These are phyloP conservation scores for Pseudorectes ferrugineus DNA, from an alignment of 2,113 vertebrate genomes.

Conservation along the genomic window DNA sequence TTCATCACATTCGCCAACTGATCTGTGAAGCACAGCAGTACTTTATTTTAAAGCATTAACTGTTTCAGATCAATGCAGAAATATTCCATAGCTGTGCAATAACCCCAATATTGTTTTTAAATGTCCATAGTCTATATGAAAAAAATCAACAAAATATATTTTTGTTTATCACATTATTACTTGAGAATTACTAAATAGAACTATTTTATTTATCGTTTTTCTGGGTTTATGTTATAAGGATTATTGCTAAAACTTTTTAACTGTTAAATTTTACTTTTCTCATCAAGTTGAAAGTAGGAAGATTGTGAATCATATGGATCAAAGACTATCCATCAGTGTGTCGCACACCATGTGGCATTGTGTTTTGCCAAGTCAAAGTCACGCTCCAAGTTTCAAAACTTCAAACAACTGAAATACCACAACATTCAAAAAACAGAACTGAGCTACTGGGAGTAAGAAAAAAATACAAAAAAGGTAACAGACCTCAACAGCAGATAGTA, in stretches of 20 bases:
- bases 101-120: background rate
- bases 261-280: background rate
- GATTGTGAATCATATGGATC: slow-evolving; percentile 32
- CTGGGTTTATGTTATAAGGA: background rate
- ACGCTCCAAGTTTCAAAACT: slow-evolving; percentile 82
- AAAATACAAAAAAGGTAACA: slow-evolving; percentile 88
- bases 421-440: slow-evolving; percentile 95
- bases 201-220: background rate
- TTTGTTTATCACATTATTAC: background rate
- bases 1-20: background rate
- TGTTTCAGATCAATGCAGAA: background rate
- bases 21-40: background rate
- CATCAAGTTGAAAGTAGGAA: background rate
- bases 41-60: background rate
- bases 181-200: background rate
- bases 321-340: slow-evolving; percentile 67
- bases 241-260: background rate
- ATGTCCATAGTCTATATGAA: background rate
- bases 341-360: slow-evolving; percentile 74
- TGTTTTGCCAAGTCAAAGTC: slow-evolving; percentile 85
- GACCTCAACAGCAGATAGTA: slow-evolving; percentile 95
- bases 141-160: background rate
- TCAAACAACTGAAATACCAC: slow-evolving; percentile 94
- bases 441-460: slow-evolving; percentile 88
- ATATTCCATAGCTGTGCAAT: background rate